Conservation (phyloP, 2,113 vertebrate species). For the Apaloderma vittatum region DNA sequence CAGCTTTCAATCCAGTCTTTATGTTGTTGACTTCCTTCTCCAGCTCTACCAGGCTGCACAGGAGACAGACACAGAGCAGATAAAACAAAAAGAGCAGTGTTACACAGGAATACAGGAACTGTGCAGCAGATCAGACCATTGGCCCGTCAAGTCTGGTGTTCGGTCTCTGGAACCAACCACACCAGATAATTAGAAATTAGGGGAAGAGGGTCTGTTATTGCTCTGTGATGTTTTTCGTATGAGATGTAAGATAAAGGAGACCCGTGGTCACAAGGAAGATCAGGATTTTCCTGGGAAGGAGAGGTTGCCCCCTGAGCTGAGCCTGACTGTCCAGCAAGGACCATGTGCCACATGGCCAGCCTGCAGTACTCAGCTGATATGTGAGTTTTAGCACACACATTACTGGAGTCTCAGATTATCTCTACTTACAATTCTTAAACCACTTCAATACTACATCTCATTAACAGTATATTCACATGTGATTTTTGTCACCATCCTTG, state of each 20-base stretch:
- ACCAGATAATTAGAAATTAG: neutral
- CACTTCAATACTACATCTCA: neutral
- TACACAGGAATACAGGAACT: constrained; percentile 43
- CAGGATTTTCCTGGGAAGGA: neutral
- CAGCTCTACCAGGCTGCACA: constrained; percentile 88
- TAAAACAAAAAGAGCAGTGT: constrained; percentile 71
- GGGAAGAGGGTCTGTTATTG: neutral
- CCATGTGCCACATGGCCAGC: accelerated
- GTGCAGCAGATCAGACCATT: neutral
- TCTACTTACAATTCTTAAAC: neutral
- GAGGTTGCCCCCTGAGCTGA: neutral
- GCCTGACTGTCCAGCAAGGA: neutral
- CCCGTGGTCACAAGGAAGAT: neutral
- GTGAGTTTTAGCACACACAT: neutral
- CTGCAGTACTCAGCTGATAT: neutral
- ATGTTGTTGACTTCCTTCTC: constrained; percentile 94
- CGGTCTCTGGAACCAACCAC: neutral
- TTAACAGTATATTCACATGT: neutral
- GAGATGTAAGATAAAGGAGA: neutral
- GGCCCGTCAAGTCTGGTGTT: constrained; percentile 48
- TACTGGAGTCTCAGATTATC: neutral
- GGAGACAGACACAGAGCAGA: constrained; percentile 26
- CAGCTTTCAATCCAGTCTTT: constrained; percentile 90
- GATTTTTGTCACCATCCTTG: neutral
- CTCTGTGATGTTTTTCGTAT: constrained; percentile 22